Evolutionary conservation across 2,888 invertebrate species (phyloP).

Genomic region (Ochropleura leucogaster): DNA sequence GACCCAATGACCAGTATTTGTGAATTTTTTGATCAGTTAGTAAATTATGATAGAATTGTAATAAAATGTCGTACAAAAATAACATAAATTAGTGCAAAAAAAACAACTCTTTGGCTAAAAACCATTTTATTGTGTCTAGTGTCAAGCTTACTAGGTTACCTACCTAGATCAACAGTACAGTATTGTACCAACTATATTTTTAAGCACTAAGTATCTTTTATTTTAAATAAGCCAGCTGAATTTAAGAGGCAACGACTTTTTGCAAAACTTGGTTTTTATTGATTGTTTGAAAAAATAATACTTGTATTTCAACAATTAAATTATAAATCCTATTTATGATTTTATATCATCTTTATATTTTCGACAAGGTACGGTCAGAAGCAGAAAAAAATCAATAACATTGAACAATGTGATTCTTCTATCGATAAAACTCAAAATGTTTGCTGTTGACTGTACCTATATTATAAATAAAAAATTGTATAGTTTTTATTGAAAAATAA

Average conservation of each 20-base stretch:
- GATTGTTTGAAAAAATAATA: not conserved
- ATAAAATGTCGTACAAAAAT: not conserved
- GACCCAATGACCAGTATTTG: constrained; percentile 24
- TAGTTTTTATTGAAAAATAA: constrained; percentile 32
- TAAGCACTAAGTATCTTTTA: constrained; percentile 5
- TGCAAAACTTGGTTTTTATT: constrained; percentile 14
- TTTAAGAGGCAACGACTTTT: constrained; percentile 10
- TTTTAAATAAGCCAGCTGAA: constrained; percentile 6
- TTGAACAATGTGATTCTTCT: no score
- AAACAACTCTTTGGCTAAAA: not conserved
- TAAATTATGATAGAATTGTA: constrained; percentile 8
- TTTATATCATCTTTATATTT: constrained; percentile 11
- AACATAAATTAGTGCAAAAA: not conserved
- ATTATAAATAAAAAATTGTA: constrained; percentile 6
- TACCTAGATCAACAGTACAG: constrained; percentile 35
- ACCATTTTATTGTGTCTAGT: not conserved
- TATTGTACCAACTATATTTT: constrained; percentile 40
- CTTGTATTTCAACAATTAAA: constrained; percentile 18
- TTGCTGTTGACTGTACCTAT: constrained; percentile 44
- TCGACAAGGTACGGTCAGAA: constrained; percentile 34
- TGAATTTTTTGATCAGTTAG: constrained; percentile 11
- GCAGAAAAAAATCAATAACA: constrained; percentile 16
- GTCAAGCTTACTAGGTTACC: not conserved
- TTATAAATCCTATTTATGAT: constrained; percentile 48
- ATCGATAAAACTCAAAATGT: not conserved